Percentiles rank a stretch among this genome's conserved stretches.
Conservation (phyloP, 92 coral and sea anemone genomes). For the Epizoanthus ramosus region DNA sequence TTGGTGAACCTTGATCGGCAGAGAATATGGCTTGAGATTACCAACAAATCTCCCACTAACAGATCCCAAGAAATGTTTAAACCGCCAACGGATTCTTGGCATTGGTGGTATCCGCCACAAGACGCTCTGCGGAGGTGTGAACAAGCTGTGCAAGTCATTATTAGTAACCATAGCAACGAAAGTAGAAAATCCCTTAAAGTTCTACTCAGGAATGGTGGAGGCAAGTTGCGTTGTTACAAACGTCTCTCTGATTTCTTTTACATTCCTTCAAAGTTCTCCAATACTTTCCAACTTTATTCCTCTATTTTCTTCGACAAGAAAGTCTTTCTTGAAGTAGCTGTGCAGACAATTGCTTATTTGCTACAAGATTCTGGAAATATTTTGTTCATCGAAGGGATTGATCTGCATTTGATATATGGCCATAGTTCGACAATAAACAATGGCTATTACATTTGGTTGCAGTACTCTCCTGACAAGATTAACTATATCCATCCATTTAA, state of each 20-base stretch:
- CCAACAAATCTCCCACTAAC: neutral
- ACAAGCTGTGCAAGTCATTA: no score
- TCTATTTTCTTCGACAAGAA: conserved; percentile 39
- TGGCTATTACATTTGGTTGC: conserved; percentile 39
- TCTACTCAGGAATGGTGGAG: conserved; percentile 26
- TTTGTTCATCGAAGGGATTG: neutral
- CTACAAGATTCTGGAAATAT: conserved; percentile 43
- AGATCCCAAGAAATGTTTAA: no score
- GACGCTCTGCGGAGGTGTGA: no score
- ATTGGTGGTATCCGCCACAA: neutral
- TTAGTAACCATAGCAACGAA: neutral
- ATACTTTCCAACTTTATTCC: conserved; percentile 2
- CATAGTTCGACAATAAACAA: neutral
- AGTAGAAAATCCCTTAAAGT: no score
- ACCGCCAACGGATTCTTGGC: no score
- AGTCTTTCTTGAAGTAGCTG: conserved; percentile 50
- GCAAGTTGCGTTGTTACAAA: conserved; percentile 21
- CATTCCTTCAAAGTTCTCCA: no score
- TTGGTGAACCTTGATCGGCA: neutral
- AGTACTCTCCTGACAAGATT: conserved; percentile 30
- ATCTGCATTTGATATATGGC: neutral
- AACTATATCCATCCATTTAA: conserved; percentile 49
- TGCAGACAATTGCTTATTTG: conserved; percentile 43
- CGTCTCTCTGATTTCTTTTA: conserved; percentile 41
- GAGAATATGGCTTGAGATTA: no score